phyloP scores from a whole-genome alignment of 2,888 invertebrate species.

The Microplitis manilae region DNA sequence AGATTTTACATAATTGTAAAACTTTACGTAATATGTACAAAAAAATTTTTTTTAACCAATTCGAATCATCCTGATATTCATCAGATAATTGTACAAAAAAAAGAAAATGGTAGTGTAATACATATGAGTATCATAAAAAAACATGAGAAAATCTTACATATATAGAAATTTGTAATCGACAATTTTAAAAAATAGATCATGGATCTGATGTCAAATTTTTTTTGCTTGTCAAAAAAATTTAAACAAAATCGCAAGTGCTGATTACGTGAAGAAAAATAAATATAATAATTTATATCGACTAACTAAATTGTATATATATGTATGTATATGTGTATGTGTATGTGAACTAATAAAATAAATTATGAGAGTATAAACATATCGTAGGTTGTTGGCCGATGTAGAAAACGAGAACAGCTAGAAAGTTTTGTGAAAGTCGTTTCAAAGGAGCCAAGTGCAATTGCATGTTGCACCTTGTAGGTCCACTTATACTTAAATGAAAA shows the following conservation, averaged over 20 bases:
- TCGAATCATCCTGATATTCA: neutral
- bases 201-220: too few species aligned
- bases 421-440: constrained; percentile 54
- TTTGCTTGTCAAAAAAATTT: too few species aligned
- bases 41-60: neutral
- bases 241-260: too few species aligned
- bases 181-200: too few species aligned
- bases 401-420: constrained; percentile 55
- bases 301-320: neutral
- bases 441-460: constrained; percentile 50
- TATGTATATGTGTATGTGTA: neutral
- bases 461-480: constrained; percentile 17
- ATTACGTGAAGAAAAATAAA: too few species aligned
- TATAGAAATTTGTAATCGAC: too few species aligned
- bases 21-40: constrained; percentile 6
- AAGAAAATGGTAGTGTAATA: neutral
- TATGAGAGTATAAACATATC: neutral
- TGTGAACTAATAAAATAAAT: constrained; percentile 6
- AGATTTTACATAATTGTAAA: neutral
- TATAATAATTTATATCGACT: too few species aligned
- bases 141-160: too few species aligned
- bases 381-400: constrained; percentile 43
- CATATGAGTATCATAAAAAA: too few species aligned
- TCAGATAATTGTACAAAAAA: neutral
- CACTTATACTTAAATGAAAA: constrained; percentile 12